phyloP scores from a whole-genome alignment of 2,113 vertebrate species.

The Sinosuthora webbiana region DNA sequence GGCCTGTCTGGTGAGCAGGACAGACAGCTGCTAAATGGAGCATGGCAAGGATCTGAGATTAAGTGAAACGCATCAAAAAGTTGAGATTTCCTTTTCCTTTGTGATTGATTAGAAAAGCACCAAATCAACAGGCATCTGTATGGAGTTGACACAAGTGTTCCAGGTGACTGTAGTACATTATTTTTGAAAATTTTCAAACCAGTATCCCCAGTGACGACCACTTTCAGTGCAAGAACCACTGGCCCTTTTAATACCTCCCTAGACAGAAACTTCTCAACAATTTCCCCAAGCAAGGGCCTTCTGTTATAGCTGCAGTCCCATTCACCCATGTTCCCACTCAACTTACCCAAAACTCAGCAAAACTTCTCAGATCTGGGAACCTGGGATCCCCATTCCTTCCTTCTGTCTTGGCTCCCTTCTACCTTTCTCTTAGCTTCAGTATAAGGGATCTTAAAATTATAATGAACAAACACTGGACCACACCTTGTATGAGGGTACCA shows the following conservation, averaged over 20 bases:
- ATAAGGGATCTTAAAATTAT: background rate
- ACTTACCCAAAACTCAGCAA: background rate
- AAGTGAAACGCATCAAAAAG: background rate
- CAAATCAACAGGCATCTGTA: background rate
- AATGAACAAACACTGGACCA: background rate
- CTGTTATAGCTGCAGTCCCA: background rate
- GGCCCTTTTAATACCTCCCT: background rate
- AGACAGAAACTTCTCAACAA: background rate
- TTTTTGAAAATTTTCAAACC: background rate
- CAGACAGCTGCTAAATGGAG: background rate
- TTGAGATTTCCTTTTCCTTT: background rate
- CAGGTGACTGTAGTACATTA: background rate
- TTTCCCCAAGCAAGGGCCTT: background rate
- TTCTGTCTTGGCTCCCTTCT: background rate
- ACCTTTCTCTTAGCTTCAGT: background rate
- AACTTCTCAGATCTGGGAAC: background rate
- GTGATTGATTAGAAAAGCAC: background rate
- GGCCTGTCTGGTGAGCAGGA: background rate
- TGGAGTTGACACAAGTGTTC: background rate
- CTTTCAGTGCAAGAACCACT: background rate
- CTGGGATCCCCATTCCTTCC: background rate
- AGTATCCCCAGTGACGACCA: background rate
- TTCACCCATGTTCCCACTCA: background rate
- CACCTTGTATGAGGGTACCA: background rate
- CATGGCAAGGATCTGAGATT: background rate